These are phyloP conservation scores for Papilio protenor DNA, from an alignment of 2,888 invertebrate species.

Conservation along the genomic window DNA sequence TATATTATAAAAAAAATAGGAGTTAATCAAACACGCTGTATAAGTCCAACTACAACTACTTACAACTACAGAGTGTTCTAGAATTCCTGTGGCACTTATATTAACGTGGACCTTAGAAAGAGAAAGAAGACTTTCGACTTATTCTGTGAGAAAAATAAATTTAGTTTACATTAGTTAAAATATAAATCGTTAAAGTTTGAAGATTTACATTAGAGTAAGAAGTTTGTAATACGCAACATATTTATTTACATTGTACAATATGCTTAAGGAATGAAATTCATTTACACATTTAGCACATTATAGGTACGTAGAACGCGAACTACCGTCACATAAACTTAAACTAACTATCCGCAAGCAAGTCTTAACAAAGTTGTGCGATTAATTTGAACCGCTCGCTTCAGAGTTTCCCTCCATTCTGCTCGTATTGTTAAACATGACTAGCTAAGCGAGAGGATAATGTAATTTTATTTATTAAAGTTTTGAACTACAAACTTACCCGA, in stretches of 20 bases:
- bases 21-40: not conserved
- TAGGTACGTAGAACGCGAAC: slow-evolving; percentile 59
- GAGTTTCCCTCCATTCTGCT: slow-evolving; percentile 64
- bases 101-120: not conserved
- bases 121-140: not conserved
- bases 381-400: slow-evolving; percentile 67
- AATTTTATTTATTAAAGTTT: slow-evolving; percentile 56
- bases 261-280: slow-evolving; percentile 41
- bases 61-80: not conserved
- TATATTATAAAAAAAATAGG: no score
- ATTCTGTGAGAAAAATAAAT: not conserved
- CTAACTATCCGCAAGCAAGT: slow-evolving; percentile 76
- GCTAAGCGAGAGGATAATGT: slow-evolving; percentile 55
- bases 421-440: slow-evolving; percentile 60
- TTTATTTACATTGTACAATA: slow-evolving; percentile 14
- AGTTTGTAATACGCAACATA: not conserved
- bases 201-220: not conserved
- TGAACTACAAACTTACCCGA: slow-evolving; percentile 41
- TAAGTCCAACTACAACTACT: not conserved
- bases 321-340: slow-evolving; percentile 74
- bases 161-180: not conserved
- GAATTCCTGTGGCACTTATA: not conserved
- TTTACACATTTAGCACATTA: slow-evolving; percentile 55
- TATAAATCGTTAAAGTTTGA: not conserved
- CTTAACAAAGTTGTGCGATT: slow-evolving; percentile 78